Evolutionary conservation across 2,888 invertebrate species (phyloP), one percentile per base, ranked within the genome.

Genomic region (Uloborus plumipes): DNA sequence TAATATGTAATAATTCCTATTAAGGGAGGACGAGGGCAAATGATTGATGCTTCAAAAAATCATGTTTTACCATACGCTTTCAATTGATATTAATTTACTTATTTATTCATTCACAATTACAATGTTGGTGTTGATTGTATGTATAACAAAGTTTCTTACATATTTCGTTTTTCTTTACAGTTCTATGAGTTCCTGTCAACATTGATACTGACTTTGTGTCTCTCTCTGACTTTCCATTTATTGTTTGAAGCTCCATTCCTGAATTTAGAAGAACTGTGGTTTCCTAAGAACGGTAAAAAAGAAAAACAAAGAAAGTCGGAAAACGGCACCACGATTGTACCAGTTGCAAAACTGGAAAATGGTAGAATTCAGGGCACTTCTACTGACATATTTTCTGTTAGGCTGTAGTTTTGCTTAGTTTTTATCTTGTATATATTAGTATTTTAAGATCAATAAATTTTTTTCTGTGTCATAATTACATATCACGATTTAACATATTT

Each of bases 281-380:
- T 96, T 92, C 93, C 93, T 0, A 91, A 91, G 87, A 22, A 59
- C 4, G 61, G 31, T 14, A 70, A 26, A 9, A 79, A 67, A 51
- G 39, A 55, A 15, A 95, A 95, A 0, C 90, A 91, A 0, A 90
- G 97, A 55, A 77, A 87, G 6, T 89, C 92, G 1, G 81, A 82
- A n/a, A 76, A 70, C 20, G 75, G 71, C 11, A 71, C 75, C 16
- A 82, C 81, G 9, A 75, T 76, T n/a, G 65, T 82, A 11, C 70
- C 81, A 2, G 75, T 75, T 18, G 75, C 75, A 22, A 82, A 82
- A 71, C 75, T 76, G 51, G 81, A 82, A 50, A 59, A 71, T 47
- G 78, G 70, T 39, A 15, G 71, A 20, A 53, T 72, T 16, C 65
- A 72, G 11, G 78, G 72, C 1, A 69, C 58, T 14, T 31, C 72